phyloP scores from a whole-genome alignment of 2,113 vertebrate genomes.

The Leucosticte australis region DNA sequence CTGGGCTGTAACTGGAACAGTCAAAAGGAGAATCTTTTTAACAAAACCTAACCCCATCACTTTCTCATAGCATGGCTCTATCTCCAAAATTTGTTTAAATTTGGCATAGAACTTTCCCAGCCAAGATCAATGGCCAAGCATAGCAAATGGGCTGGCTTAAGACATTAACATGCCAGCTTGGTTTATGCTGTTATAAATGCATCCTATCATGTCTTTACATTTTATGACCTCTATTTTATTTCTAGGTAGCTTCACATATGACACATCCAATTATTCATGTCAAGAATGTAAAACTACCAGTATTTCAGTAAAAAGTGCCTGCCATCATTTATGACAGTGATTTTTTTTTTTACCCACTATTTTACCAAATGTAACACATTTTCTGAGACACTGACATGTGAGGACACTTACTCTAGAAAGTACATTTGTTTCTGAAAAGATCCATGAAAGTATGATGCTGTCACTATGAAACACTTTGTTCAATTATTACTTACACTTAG shows the following conservation, averaged over 20 bases:
- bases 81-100: neutral
- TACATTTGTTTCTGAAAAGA: slow-evolving; percentile 12
- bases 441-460: neutral
- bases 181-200: slow-evolving; percentile 75
- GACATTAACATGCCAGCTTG: slow-evolving; percentile 70
- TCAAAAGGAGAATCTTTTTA: neutral
- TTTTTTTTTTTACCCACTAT: slow-evolving; percentile 42
- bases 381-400: slow-evolving; percentile 1
- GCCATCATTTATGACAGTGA: slow-evolving; percentile 3
- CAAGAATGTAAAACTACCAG: slow-evolving; percentile 63
- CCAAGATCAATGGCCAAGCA: slow-evolving; percentile 37
- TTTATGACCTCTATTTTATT: slow-evolving; percentile 74
- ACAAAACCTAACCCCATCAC: neutral
- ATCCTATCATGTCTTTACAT: slow-evolving; percentile 68
- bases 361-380: slow-evolving; percentile 38
- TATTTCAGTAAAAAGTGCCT: slow-evolving; percentile 58
- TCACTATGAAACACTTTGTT: neutral
- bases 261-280: slow-evolving; percentile 72
- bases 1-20: neutral
- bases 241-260: slow-evolving; percentile 67
- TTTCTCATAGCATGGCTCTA: neutral
- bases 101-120: neutral
- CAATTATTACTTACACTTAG: neutral
- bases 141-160: slow-evolving; percentile 48
- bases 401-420: neutral